Evolutionary conservation across 1,140 invertebrate genomes (phyloP), one percentile per base, ranked within the genome.

Genomic region (Micrasema longulum): DNA sequence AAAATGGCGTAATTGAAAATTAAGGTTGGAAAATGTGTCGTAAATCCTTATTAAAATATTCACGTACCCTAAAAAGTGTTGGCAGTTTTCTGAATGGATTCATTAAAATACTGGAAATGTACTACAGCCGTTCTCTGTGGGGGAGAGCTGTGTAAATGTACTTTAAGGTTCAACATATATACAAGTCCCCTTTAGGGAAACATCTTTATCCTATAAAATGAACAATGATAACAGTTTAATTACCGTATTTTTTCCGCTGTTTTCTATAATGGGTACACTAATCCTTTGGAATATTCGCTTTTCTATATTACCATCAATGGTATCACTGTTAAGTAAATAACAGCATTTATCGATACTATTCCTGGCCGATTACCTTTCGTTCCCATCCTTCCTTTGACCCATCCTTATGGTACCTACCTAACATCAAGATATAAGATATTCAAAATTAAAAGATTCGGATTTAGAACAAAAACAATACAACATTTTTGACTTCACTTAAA

Each of bases 81-180:
- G 9, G 26, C 4, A 53, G 26, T 10, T 53, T 22, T 23, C 18
- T 11, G 26, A 53, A 53, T 53, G 2, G 26, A 1, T 53, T 53
- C 12, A 22, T 53, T 53, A 53, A 53, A 53, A 12, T 23, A 53
- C 50, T 22, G 18, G 18, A 5, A 23, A 22, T 53, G n/a, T 3
- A 31, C n/a, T n/a, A n/a, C n/a, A n/a, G n/a, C n/a, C n/a, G n/a
- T n/a, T n/a, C n/a, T n/a, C n/a, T n/a, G n/a, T n/a, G n/a, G n/a
- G n/a, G n/a, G n/a, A n/a, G n/a, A 18, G 18, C 22, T 22, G 50
- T 53, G 50, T 23, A 53, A 53, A 53, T 53, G 22, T 53, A 31
- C 22, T 23, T 12, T 12, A 1, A 53, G 22, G 18, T 9, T 9
- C 18, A 12, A 53, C n/a, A 53, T 53, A 26, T 23, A 53, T 53